These are phyloP conservation scores for Gymnoscelis rufifasciata DNA, from an alignment of 2,888 invertebrate species.

Conservation along the genomic window DNA sequence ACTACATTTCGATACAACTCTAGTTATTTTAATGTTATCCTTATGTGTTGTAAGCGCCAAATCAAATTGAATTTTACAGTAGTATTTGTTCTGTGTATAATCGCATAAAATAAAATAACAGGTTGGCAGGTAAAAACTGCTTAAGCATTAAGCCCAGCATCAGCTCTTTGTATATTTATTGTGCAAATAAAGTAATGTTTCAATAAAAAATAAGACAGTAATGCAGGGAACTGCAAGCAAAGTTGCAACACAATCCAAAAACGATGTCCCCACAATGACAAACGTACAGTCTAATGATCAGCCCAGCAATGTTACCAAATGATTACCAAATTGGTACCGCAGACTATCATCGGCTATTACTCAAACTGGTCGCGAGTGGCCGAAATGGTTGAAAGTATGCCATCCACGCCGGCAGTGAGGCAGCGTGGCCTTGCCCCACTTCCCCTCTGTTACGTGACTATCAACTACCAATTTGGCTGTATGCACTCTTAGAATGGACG, in stretches of 20 bases:
- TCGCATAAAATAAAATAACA: too few relatives aligned
- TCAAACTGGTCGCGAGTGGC: constrained; percentile 36
- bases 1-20: too few relatives aligned
- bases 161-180: too few relatives aligned
- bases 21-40: too few relatives aligned
- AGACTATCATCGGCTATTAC: constrained; percentile 35
- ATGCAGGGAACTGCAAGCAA: background rate
- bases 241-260: constrained; percentile 10
- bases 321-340: constrained; percentile 28
- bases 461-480: constrained; percentile 14
- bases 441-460: constrained; percentile 26
- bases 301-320: constrained; percentile 35
- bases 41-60: too few relatives aligned
- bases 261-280: constrained; percentile 10
- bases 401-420: constrained; percentile 40
- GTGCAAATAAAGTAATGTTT: too few relatives aligned
- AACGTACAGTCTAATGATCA: constrained; percentile 26
- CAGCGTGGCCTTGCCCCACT: constrained; percentile 56
- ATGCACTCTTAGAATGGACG: constrained; percentile 16
- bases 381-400: constrained; percentile 60
- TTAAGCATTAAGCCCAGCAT: too few relatives aligned
- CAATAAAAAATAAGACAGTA: background rate
- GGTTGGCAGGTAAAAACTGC: too few relatives aligned
- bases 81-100: too few relatives aligned
- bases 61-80: too few relatives aligned